phyloP scores from a whole-genome alignment of 2,113 vertebrate species.

The Campylorhamphus procurvoides region DNA sequence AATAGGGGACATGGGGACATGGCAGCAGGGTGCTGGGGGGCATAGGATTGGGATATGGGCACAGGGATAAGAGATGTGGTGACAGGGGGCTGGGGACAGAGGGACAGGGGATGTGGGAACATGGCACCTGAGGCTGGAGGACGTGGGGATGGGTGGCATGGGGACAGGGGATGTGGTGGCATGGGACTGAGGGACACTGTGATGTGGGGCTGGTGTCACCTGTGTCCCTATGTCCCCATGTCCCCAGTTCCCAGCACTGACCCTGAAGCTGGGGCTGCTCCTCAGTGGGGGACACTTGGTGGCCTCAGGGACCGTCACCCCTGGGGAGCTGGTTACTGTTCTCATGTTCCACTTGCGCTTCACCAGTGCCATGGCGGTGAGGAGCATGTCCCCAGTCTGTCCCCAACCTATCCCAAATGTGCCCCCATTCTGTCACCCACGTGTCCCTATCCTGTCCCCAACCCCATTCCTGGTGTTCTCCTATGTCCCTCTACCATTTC shows the following conservation, averaged over 20 bases:
- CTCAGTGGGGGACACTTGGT: background rate
- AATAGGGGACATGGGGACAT: no score
- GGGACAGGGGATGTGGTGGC: no score
- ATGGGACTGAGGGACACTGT: no score
- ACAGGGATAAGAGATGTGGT: no score
- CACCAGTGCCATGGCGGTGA: rapidly evolving
- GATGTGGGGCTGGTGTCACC: no score
- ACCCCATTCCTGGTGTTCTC: background rate
- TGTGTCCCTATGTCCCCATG: background rate
- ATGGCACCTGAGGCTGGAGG: no score
- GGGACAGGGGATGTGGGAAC: no score
- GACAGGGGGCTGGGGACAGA: no score
- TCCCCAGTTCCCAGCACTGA: background rate
- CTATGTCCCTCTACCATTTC: background rate
- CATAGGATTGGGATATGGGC: no score
- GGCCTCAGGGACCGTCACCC: background rate
- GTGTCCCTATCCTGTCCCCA: background rate
- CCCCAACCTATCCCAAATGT: background rate
- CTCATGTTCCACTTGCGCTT: background rate
- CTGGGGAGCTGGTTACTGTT: background rate
- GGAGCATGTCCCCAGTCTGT: background rate
- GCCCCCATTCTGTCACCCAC: background rate
- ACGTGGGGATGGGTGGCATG: no score
- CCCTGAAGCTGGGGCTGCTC: background rate
- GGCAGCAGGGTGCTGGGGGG: no score